Conservation (phyloP, 2,888 invertebrate species). For the Trichopria drosophilae region DNA sequence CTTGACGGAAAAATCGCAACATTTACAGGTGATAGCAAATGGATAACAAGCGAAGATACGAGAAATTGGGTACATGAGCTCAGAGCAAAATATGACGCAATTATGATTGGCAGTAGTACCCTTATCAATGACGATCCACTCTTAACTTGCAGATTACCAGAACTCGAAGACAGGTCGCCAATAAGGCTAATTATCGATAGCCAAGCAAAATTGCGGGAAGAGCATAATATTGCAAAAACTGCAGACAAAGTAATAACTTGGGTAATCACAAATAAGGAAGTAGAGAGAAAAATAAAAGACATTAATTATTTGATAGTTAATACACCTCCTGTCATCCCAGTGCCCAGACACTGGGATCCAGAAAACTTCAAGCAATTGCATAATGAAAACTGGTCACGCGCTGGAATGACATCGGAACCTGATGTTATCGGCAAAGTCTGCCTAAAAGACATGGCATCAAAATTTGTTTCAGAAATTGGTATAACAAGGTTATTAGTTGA, state of each 20-base stretch:
- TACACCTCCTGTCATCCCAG: no score
- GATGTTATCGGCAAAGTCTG: slow-evolving; percentile 16
- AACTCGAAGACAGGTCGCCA: slow-evolving; percentile 20
- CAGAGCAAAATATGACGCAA: slow-evolving; percentile 24
- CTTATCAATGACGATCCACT: slow-evolving; percentile 25
- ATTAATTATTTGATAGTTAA: slow-evolving; percentile 20
- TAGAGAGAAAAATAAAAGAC: slow-evolving; percentile 19
- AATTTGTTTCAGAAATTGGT: slow-evolving; percentile 18
- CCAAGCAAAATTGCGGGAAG: slow-evolving; percentile 19
- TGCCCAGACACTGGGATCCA: no score
- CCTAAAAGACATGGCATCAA: slow-evolving; percentile 19
- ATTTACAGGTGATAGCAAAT: slow-evolving; percentile 26
- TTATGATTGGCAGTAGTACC: slow-evolving; percentile 25
- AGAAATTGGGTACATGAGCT: slow-evolving; percentile 24
- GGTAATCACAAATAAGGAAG: slow-evolving; percentile 18
- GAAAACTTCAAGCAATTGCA: slow-evolving; percentile 12
- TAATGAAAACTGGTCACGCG: slow-evolving; percentile 9
- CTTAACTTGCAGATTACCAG: slow-evolving; percentile 27
- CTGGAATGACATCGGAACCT: slow-evolving; percentile 13
- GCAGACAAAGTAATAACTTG: slow-evolving; percentile 19
- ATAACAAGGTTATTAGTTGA: slow-evolving; percentile 19
- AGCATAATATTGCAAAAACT: slow-evolving; percentile 22
- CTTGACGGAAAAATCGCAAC: slow-evolving; percentile 26
- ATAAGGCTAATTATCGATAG: slow-evolving; percentile 26
- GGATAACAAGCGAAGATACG: slow-evolving; percentile 25